Evolutionary conservation across 2,888 invertebrate genomes (phyloP), one percentile per base, ranked within the genome.

Genomic region (Zootermopsis nevadensis): DNA sequence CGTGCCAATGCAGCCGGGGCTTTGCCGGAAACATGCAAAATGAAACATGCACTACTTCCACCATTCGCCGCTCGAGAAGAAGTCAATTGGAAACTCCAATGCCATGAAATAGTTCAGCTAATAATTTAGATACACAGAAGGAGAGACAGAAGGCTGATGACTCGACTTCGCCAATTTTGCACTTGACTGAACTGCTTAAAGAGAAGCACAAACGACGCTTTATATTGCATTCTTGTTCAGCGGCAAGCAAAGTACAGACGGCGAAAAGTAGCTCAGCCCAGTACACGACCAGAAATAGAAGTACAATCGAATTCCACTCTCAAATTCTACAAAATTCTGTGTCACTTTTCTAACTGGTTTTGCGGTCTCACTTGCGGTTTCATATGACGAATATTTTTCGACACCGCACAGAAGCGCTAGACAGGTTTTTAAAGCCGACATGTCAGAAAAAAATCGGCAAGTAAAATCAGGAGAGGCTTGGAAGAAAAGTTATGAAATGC

Each of bases 161-260:
- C 27, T 60, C n/a, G 1, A n/a, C n/a, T 60, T n/a, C 60, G 3
- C 7, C n/a, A 60, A 60, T 60, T n/a, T 60, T 60, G n/a, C 12
- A 27, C 60, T 60, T 60, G 27, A 60, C 60, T 60, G n/a, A n/a
- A 22, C n/a, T 55, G 55, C n/a, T 22, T 6, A 1, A 15, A 42
- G 48, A 19, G 48, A 15, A 48, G 19, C 48, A 48, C n/a, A n/a
- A n/a, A n/a, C n/a, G 42, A 15, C 48, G 15, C 48, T 60, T 60
- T 60, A 27, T 27, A 60, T 60, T 60, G 27, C 60, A 60, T 60
- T 60, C 60, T 60, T 60, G 60, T 60, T 60, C 60, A 60, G n/a
- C n/a, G 6, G 27, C 15, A n/a, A 4, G 60, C n/a, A 60, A n/a
- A n/a, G n/a, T 15, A 60, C 24, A n/a, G 60, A n/a, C n/a, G 60